phyloP scores from a whole-genome alignment of 2,888 invertebrate genomes.

The Ochropacha duplaris region DNA sequence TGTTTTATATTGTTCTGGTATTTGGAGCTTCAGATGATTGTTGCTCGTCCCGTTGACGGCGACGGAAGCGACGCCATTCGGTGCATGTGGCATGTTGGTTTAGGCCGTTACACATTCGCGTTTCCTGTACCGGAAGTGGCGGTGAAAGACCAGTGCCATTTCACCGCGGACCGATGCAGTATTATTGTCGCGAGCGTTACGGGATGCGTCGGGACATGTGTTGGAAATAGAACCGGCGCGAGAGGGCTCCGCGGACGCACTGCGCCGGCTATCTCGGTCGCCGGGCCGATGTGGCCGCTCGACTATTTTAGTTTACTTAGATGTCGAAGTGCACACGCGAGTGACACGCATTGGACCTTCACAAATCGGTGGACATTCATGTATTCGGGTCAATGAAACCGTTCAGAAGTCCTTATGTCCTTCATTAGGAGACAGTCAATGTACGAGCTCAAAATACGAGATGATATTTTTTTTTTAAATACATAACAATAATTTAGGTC shows the following conservation, averaged over 20 bases:
- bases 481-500: conserved; percentile 26
- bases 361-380: conserved; percentile 39
- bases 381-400: conserved; percentile 39
- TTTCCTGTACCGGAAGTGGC: conserved; percentile 76
- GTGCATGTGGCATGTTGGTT: conserved; percentile 64
- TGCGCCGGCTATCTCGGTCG: conserved; percentile 80
- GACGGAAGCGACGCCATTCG: conserved; percentile 35
- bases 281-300: conserved; percentile 71
- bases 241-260: conserved; percentile 76
- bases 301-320: conserved; percentile 82
- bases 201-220: conserved; percentile 72
- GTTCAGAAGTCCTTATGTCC: conserved; percentile 26
- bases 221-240: conserved; percentile 81
- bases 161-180: conserved; percentile 66
- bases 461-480: neutral
- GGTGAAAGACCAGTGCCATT: conserved; percentile 78
- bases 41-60: conserved; percentile 38
- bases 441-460: conserved; percentile 10
- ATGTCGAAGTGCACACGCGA: conserved; percentile 77
- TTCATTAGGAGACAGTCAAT: conserved; percentile 8
- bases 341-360: conserved; percentile 72
- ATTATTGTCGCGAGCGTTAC: conserved; percentile 66
- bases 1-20: conserved; percentile 56
- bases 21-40: conserved; percentile 60
- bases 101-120: conserved; percentile 57